Evolutionary conservation across 2,888 invertebrate genomes (phyloP).

Genomic region (Podabrus alpinus): DNA sequence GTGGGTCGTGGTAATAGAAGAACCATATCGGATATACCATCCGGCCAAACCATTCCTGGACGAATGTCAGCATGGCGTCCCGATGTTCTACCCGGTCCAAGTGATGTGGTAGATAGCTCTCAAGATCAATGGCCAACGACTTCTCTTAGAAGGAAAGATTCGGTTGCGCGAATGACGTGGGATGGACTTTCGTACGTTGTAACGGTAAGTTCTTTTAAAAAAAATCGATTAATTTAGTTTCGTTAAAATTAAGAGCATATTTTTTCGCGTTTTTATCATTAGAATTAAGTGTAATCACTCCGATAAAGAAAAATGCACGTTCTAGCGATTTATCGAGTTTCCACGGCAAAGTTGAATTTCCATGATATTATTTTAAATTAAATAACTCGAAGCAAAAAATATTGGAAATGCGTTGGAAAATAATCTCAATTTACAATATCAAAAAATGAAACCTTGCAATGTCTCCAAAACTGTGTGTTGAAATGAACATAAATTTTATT

Average conservation of each 20-base stretch:
- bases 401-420: no score
- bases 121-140: slow-evolving; percentile 44
- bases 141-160: slow-evolving; percentile 70
- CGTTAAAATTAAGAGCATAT: neutral
- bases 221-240: no score
- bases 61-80: slow-evolving; percentile 50
- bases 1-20: slow-evolving; percentile 24
- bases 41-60: slow-evolving; percentile 36
- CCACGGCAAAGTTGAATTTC: neutral
- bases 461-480: no score
- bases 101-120: slow-evolving; percentile 52
- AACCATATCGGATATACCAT: slow-evolving; percentile 37
- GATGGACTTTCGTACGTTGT: slow-evolving; percentile 79
- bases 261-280: neutral
- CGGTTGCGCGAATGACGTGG: slow-evolving; percentile 81
- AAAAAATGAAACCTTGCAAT: no score
- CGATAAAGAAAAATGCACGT: neutral
- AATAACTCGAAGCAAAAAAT: no score
- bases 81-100: slow-evolving; percentile 56
- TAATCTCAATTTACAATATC: no score
- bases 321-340: neutral
- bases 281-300: neutral
- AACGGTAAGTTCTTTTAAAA: slow-evolving; percentile 63
- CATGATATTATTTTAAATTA: no score
- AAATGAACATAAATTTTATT: no score